These are phyloP conservation scores for Hyposoter dolosus DNA, from an alignment of 2,888 invertebrate species.

Conservation along the genomic window DNA sequence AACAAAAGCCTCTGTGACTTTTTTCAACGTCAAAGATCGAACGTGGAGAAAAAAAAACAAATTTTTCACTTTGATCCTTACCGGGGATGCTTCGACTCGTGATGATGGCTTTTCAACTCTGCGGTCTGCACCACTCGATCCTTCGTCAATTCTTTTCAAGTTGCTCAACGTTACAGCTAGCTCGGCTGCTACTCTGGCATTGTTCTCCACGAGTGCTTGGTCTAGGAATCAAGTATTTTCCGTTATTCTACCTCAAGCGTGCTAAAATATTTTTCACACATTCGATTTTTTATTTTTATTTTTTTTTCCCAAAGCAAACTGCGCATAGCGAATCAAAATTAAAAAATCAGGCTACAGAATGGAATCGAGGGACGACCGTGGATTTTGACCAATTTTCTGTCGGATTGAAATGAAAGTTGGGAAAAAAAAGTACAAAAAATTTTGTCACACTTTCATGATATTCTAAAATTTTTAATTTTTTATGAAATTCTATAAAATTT, in stretches of 20 bases:
- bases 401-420: no score
- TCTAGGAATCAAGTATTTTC: slow-evolving; percentile 86
- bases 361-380: no score
- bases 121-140: slow-evolving; percentile 33
- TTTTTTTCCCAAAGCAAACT: background rate
- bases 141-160: slow-evolving; percentile 57
- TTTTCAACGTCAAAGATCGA: background rate
- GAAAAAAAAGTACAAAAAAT: no score
- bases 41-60: background rate
- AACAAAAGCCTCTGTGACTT: background rate
- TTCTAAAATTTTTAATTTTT: no score
- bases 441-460: no score
- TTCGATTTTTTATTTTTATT: background rate
- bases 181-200: slow-evolving; percentile 93
- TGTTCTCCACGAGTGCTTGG: slow-evolving; percentile 96
- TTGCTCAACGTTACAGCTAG: slow-evolving; percentile 87
- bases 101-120: slow-evolving; percentile 42
- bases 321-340: background rate
- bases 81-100: slow-evolving; percentile 29
- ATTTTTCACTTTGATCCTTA: slow-evolving; percentile 37
- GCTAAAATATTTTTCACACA: background rate
- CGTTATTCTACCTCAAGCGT: background rate
- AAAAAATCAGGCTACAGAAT: no score
- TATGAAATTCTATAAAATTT: no score
- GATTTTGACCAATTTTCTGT: no score